Conservation (phyloP, 2,797 vertebrate genomes). For the Phataginus tricuspis region DNA sequence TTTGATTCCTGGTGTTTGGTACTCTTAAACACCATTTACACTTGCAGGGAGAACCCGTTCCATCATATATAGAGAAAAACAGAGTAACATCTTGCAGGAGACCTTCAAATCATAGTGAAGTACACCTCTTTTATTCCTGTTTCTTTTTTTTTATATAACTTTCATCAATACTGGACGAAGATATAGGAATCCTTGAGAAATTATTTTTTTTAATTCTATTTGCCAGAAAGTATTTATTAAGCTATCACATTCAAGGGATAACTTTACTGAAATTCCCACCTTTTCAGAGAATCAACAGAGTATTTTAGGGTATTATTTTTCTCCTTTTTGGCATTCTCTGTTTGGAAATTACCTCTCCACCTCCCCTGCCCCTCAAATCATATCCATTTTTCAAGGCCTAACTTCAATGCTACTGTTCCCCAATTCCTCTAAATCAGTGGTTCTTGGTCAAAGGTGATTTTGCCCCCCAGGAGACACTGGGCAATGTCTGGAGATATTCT, state of each 20-base stretch:
- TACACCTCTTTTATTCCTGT: not conserved
- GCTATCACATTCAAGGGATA: not conserved
- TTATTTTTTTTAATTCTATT: not conserved
- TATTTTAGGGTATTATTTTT: constrained; percentile 17
- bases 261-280: not conserved
- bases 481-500: constrained; percentile 9
- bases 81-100: not conserved
- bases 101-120: constrained; percentile 13
- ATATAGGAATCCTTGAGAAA: constrained; percentile 25
- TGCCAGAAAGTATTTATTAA: constrained; percentile 33
- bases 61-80: constrained; percentile 39
- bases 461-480: not conserved
- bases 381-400: not conserved
- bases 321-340: not conserved
- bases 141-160: not conserved
- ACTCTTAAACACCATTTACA: constrained; percentile 66
- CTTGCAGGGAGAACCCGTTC: constrained; percentile 42
- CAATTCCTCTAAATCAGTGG: not conserved
- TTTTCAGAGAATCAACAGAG: not conserved
- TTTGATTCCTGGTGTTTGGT: constrained; percentile 67
- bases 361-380: not conserved
- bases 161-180: not conserved
- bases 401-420: constrained; percentile 2
- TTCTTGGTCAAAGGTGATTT: not conserved
- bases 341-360: not conserved